These are phyloP conservation scores for Hirtodrosophila histrioides DNA, from an alignment of 2,888 invertebrate genomes.

Conservation along the genomic window DNA sequence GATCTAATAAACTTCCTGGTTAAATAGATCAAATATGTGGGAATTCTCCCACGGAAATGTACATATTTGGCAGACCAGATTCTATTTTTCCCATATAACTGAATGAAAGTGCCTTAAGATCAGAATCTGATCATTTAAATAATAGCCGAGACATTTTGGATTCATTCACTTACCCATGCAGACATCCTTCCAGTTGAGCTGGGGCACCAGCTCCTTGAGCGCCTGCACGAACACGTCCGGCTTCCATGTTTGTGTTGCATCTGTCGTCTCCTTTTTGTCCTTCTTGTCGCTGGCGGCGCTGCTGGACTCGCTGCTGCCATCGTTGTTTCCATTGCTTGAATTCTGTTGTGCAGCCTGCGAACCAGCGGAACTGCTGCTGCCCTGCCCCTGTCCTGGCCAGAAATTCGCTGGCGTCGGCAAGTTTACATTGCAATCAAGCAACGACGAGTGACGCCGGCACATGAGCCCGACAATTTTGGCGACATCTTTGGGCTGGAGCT, in stretches of 20 bases:
- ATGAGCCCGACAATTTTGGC: slow-evolving; percentile 94
- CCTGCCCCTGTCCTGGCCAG: slow-evolving; percentile 85
- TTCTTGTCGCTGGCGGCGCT: slow-evolving; percentile 66
- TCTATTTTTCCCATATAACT: no score
- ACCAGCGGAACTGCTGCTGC: slow-evolving; percentile 35
- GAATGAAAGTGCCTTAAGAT: no score
- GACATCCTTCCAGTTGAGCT: slow-evolving; percentile 96
- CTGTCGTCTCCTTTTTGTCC: slow-evolving; percentile 85
- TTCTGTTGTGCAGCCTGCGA: slow-evolving; percentile 56
- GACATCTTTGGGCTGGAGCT: slow-evolving; percentile 92
- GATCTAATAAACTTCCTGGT: no score
- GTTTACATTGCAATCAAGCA: slow-evolving; percentile 89
- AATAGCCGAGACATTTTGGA: no score
- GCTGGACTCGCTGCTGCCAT: slow-evolving; percentile 60
- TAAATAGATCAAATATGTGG: no score
- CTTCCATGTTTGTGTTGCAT: slow-evolving; percentile 91
- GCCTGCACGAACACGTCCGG: slow-evolving; percentile 96
- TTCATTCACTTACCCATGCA: slow-evolving; percentile 87
- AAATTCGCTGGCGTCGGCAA: slow-evolving; percentile 88
- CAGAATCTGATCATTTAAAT: no score
- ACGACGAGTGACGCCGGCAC: slow-evolving; percentile 90
- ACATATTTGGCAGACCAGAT: no score
- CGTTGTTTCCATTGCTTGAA: slow-evolving; percentile 62
- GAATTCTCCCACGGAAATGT: no score
- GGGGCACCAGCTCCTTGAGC: slow-evolving; percentile 94